Conservation (phyloP, 2,797 vertebrate genomes). For the Sus cebifrons region DNA sequence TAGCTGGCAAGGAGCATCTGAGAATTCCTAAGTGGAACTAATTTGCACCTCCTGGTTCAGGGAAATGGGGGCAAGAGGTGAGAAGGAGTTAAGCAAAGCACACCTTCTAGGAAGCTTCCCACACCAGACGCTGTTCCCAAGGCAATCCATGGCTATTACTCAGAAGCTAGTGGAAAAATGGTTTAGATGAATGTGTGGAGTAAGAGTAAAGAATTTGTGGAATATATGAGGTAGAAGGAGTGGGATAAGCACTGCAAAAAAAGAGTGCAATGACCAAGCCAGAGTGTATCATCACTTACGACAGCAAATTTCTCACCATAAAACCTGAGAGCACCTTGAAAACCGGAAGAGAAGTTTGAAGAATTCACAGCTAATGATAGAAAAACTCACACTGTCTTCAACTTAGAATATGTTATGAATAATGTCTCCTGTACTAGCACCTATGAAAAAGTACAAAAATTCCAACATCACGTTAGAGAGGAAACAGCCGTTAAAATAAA, state of each 20-base stretch:
- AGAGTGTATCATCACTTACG: neutral
- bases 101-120: neutral
- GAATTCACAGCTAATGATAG: conserved; percentile 86
- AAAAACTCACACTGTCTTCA: conserved; percentile 80
- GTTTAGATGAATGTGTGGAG: conserved; percentile 96
- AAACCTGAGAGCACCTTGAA: conserved; percentile 88
- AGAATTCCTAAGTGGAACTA: neutral
- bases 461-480: conserved; percentile 73
- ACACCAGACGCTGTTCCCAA: neutral
- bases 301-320: neutral
- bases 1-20: neutral
- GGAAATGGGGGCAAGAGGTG: neutral
- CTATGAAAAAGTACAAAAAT: conserved; percentile 92
- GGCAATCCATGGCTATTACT: neutral
- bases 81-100: neutral
- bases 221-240: conserved; percentile 93
- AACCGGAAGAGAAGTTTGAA: conserved; percentile 82
- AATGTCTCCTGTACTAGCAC: conserved; percentile 93
- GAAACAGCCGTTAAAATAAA: conserved; percentile 82
- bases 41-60: neutral
- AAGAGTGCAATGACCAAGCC: conserved; percentile 79
- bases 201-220: conserved; percentile 94
- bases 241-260: conserved; percentile 86
- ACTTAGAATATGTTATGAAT: conserved; percentile 93
- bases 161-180: conserved; percentile 92